Evolutionary conservation across 2,888 invertebrate species (phyloP).

Genomic region (Spatulosminthurus flaviceps): DNA sequence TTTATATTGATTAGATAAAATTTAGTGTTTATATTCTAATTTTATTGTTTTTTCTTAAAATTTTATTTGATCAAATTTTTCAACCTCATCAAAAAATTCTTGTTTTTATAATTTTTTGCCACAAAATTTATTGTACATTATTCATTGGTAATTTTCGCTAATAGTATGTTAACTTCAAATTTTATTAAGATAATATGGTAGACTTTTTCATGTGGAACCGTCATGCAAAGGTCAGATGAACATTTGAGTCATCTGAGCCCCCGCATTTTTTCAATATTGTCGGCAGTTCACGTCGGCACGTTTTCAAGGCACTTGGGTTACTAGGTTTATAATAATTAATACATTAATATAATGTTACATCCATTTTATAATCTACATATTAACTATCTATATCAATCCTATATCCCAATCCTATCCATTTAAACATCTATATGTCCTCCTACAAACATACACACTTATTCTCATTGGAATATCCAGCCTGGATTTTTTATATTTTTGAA

Average conservation of each 20-base stretch:
- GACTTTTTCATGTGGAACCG: neutral
- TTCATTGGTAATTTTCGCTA: too few relatives aligned
- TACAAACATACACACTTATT: neutral
- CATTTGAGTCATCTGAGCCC: neutral
- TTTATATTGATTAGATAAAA: too few relatives aligned
- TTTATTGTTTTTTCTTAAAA: too few relatives aligned
- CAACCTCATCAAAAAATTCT: too few relatives aligned
- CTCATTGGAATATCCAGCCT: neutral
- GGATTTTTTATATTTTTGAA: neutral
- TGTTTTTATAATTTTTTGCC: too few relatives aligned
- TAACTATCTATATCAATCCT: neutral
- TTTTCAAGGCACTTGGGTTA: constrained; percentile 49
- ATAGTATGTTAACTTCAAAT: too few relatives aligned
- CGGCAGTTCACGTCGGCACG: constrained; percentile 66
- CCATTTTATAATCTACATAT: neutral
- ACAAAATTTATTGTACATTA: too few relatives aligned
- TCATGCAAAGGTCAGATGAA: neutral
- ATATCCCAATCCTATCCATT: neutral
- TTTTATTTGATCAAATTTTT: too few relatives aligned
- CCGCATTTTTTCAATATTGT: constrained; percentile 41
- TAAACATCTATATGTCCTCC: too few relatives aligned
- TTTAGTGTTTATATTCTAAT: too few relatives aligned
- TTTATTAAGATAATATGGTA: too few relatives aligned
- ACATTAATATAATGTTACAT: neutral
- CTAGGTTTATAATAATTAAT: constrained; percentile 28